Conservation (phyloP, 2,797 vertebrate genomes). For the Neoniphon sammara region DNA sequence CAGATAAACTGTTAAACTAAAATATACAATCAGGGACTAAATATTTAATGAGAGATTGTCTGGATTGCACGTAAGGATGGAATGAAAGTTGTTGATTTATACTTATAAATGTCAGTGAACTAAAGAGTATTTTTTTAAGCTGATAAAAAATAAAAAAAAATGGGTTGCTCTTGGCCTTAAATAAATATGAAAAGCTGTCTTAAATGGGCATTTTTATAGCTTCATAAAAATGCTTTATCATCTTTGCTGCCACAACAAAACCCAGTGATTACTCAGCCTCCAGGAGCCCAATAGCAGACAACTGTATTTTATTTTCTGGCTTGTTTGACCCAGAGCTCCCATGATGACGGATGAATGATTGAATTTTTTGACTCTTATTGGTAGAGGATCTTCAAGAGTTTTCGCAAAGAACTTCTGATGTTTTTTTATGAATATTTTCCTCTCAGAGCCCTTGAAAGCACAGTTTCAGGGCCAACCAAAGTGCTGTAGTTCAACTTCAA, state of each 20-base stretch:
- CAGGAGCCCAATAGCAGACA: slow-evolving; percentile 60
- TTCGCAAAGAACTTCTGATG: slow-evolving; percentile 52
- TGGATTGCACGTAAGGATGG: slow-evolving; percentile 19
- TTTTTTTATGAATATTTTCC: slow-evolving; percentile 62
- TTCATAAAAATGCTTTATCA: slow-evolving; percentile 73
- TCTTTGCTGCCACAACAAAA: slow-evolving; percentile 71
- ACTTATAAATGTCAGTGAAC: slow-evolving; percentile 52
- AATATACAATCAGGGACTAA: slow-evolving; percentile 24
- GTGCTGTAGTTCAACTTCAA: slow-evolving; percentile 29
- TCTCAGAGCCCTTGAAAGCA: slow-evolving; percentile 51
- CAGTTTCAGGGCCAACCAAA: slow-evolving; percentile 39
- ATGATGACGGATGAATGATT: slow-evolving; percentile 68
- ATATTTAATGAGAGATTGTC: slow-evolving; percentile 39
- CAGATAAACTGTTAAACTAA: slow-evolving; percentile 36
- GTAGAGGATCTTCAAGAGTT: slow-evolving; percentile 37
- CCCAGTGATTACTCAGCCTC: slow-evolving; percentile 71
- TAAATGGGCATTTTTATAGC: slow-evolving; percentile 60
- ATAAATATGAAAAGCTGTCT: slow-evolving; percentile 56
- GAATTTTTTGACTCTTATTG: slow-evolving; percentile 52
- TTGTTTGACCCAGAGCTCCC: slow-evolving; percentile 68
- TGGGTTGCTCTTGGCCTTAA: slow-evolving; percentile 36
- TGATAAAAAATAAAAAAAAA: slow-evolving; percentile 37
- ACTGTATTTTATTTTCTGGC: slow-evolving; percentile 59
- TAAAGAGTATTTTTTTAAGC: slow-evolving; percentile 45
- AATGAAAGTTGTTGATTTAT: slow-evolving; percentile 51